Conservation (phyloP, 2,888 invertebrate genomes). For the Melanchra persicariae region DNA sequence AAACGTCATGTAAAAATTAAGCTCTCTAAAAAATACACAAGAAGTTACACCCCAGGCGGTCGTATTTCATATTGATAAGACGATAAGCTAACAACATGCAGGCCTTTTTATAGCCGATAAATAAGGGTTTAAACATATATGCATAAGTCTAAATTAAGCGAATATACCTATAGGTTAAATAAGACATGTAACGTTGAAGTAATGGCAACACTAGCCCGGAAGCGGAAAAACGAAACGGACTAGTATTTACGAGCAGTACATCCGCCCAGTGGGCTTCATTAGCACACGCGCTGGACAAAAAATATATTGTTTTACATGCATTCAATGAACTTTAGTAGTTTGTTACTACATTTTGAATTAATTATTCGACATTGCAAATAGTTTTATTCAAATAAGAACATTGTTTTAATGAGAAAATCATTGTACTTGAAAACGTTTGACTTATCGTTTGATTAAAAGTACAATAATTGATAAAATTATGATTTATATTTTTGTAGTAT, state of each 20-base stretch:
- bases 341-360: conserved; percentile 51
- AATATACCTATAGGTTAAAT: conserved; percentile 83
- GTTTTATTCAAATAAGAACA: conserved; percentile 26
- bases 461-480: not conserved
- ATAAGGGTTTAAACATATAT: conserved; percentile 72
- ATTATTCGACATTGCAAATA: conserved; percentile 14
- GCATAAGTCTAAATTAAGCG: conserved; percentile 80
- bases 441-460: conserved; percentile 1
- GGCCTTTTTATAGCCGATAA: conserved; percentile 76
- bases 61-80: conserved; percentile 74
- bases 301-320: conserved; percentile 71
- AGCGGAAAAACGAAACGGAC: conserved; percentile 89
- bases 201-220: conserved; percentile 86
- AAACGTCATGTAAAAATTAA: conserved; percentile 67
- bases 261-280: conserved; percentile 86
- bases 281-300: conserved; percentile 77
- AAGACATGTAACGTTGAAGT: conserved; percentile 86
- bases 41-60: conserved; percentile 66
- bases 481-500: not conserved
- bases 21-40: conserved; percentile 65
- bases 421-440: conserved; percentile 6
- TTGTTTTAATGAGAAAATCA: not conserved
- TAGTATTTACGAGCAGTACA: conserved; percentile 88
- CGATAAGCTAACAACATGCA: conserved; percentile 75
- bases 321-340: conserved; percentile 68